phyloP scores from a whole-genome alignment of 2,797 vertebrate species.

The Moxostoma hubbsi region DNA sequence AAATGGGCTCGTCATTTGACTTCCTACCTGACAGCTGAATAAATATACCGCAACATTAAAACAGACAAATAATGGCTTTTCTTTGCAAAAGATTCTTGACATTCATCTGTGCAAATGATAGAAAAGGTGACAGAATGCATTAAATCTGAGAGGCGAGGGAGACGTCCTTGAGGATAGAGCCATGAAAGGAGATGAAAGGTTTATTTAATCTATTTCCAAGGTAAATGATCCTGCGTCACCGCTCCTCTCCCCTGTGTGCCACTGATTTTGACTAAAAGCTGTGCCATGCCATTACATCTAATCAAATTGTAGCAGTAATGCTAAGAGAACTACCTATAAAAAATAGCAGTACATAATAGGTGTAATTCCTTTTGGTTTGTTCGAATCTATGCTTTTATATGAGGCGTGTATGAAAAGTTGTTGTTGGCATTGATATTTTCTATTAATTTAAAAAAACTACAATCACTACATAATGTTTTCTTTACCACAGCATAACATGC shows the following conservation, averaged over 20 bases:
- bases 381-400: not conserved
- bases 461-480: not conserved
- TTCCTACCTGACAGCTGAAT: constrained; percentile 70
- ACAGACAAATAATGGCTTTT: constrained; percentile 70
- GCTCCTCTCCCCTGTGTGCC: constrained; percentile 58
- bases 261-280: constrained; percentile 61
- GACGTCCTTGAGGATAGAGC: constrained; percentile 57
- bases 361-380: constrained; percentile 21
- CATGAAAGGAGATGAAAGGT: constrained; percentile 69
- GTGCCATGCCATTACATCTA: constrained; percentile 55
- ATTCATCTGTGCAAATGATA: constrained; percentile 66
- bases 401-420: not conserved
- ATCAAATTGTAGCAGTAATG: constrained; percentile 38
- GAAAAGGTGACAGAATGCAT: constrained; percentile 65
- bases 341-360: constrained; percentile 3
- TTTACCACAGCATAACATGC: not conserved
- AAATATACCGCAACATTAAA: constrained; percentile 68
- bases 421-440: not conserved
- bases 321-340: constrained; percentile 32
- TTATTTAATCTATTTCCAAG: constrained; percentile 79
- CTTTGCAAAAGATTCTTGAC: constrained; percentile 65
- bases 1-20: constrained; percentile 50
- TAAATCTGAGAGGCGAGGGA: constrained; percentile 49
- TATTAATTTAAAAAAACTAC: not conserved
- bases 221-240: constrained; percentile 69